These are phyloP conservation scores for Sterna hirundo DNA, from an alignment of 2,113 vertebrate species.

Conservation along the genomic window DNA sequence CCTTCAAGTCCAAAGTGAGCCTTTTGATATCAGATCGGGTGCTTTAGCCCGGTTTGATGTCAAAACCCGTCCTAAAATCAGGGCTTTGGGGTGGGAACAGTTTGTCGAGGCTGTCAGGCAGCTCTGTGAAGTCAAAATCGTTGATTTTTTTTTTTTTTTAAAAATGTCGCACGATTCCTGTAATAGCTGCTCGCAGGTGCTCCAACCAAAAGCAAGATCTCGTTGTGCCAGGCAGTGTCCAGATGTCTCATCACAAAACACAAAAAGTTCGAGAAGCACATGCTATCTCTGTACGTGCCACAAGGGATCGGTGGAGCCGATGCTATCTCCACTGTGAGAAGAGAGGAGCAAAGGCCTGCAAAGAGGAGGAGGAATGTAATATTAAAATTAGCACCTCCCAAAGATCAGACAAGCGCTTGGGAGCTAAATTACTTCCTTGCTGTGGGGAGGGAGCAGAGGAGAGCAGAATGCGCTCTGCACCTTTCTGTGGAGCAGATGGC, in stretches of 20 bases:
- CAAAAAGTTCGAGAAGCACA: fast-evolving
- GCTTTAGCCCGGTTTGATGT: background rate
- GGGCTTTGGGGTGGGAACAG: background rate
- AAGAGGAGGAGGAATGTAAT: background rate
- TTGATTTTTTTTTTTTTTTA: background rate
- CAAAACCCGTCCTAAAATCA: background rate
- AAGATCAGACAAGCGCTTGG: background rate
- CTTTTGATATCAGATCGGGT: background rate
- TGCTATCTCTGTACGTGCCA: fast-evolving
- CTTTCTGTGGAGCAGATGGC: background rate
- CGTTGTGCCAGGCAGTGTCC: background rate
- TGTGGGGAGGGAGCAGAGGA: background rate
- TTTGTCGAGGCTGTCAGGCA: background rate
- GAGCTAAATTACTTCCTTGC: background rate
- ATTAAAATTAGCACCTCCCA: constrained; percentile 11
- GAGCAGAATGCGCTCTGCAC: background rate
- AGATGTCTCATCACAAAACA: background rate
- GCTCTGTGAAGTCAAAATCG: background rate
- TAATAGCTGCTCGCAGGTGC: background rate
- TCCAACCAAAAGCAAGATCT: background rate
- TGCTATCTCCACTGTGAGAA: background rate
- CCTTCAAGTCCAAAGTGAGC: background rate
- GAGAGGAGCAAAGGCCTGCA: background rate
- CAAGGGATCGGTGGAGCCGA: background rate
- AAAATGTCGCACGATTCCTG: fast-evolving